Evolutionary conservation across 2,888 invertebrate species (phyloP), one percentile per base, ranked within the genome.

Genomic region (Andrena flavipes): DNA sequence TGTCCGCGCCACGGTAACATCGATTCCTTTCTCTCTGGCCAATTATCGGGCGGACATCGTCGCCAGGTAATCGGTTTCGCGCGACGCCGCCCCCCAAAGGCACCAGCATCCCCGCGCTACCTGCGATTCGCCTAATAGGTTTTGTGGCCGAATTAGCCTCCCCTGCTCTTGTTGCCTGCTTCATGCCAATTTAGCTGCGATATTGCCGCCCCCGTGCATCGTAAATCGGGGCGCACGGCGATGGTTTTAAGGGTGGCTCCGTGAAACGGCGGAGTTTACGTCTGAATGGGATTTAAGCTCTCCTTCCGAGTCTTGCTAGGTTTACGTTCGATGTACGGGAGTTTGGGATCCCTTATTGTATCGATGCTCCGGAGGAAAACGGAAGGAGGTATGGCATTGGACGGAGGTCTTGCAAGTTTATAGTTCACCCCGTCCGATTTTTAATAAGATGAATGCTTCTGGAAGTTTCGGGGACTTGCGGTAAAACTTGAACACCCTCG

Each of bases 11-110:
- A 16, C 16, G 74, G 49, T 75, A 84, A 82, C 85, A 85, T 84
- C 84, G 85, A 84, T 82, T 75, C 84, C 80, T 85, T 82, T 80
- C 70, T 75, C 69, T 65, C 75, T 26, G 71, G 62, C 74, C 85
- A 85, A 84, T 85, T 80, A 85, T 79, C 77, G 75, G 59, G 8
- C 56, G 67, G 26, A n/a, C 72, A 69, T 64, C 23, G 74, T 56
- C 29, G 64, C 35, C 42, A 49, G 67, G 26, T 76, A 70, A 81
- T 81, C 70, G 73, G 73, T 82, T 70, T 81, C 67, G 67, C 63
- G 23, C 65, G 51, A 42, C 64, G 68, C 49, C 33, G 16, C 42
- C 54, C 68, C 63, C 75, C 7, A 63, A 69, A 56, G 56, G 60
- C 63, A n/a, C 8, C 54, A 16, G 13, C 8, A 48, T 70, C 13